phyloP scores from a whole-genome alignment of 2,797 vertebrate species.

The Brachymystax lenok region DNA sequence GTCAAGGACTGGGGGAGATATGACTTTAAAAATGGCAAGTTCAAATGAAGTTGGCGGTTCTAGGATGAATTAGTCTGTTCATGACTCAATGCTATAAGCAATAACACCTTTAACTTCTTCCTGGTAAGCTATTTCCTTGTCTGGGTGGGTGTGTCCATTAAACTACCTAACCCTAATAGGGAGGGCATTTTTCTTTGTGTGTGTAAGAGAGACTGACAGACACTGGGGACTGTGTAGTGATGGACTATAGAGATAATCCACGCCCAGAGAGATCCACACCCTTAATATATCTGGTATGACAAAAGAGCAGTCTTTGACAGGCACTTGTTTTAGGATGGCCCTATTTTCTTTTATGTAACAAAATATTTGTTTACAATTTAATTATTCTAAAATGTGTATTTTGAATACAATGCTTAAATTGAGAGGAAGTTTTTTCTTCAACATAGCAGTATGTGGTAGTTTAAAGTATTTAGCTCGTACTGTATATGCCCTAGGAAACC shows the following conservation, averaged over 20 bases:
- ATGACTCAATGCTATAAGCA: neutral
- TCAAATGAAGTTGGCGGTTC: neutral
- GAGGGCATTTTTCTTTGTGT: neutral
- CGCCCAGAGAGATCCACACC: neutral
- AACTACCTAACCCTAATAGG: neutral
- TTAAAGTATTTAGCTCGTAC: neutral
- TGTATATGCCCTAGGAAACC: no score
- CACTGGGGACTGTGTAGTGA: neutral
- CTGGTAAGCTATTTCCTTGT: neutral
- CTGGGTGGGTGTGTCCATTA: neutral
- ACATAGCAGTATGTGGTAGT: neutral
- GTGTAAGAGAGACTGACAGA: neutral
- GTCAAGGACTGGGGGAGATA: neutral
- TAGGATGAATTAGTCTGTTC: neutral
- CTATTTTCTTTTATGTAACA: neutral
- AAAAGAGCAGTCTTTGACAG: neutral
- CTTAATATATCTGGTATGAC: neutral
- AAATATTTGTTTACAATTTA: neutral
- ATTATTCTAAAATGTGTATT: neutral
- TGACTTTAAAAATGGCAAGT: neutral
- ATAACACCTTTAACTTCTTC: neutral
- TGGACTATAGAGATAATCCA: neutral
- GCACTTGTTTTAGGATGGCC: neutral
- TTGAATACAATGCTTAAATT: neutral
- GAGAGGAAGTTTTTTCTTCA: neutral